These are phyloP conservation scores for Lithophane leautieri DNA, from an alignment of 2,888 invertebrate species.

Conservation along the genomic window DNA sequence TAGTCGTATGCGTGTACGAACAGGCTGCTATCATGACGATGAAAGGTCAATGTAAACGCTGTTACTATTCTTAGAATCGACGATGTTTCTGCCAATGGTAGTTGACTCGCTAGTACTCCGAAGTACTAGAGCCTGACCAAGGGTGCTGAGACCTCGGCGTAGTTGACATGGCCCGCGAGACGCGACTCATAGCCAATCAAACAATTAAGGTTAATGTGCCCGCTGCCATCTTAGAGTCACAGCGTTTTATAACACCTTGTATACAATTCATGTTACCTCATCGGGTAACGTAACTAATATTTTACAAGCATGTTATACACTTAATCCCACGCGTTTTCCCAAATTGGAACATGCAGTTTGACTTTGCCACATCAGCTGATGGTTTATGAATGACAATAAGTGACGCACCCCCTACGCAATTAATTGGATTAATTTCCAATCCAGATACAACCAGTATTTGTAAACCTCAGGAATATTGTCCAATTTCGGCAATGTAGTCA, in stretches of 20 bases:
- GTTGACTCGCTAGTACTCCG: conserved; percentile 17
- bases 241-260: conserved; percentile 30
- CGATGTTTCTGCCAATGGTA: conserved; percentile 7
- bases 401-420: not conserved
- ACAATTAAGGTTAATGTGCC: conserved; percentile 79
- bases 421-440: not conserved
- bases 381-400: not conserved
- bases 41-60: not conserved
- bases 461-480: too few species aligned
- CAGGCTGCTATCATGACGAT: not conserved
- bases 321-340: not conserved
- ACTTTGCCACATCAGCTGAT: not conserved
- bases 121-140: conserved; percentile 18
- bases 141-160: conserved; percentile 64
- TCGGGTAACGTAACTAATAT: not conserved
- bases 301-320: not conserved
- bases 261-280: conserved; percentile 27
- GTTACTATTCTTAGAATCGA: conserved; percentile 11
- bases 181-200: conserved; percentile 82
- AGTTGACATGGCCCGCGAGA: conserved; percentile 67
- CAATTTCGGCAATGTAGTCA: too few species aligned
- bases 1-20: not conserved
- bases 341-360: conserved; percentile 11
- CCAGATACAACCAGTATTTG: not conserved
- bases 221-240: conserved; percentile 13